phyloP scores from a whole-genome alignment of 2,113 vertebrate genomes.

The Rattus rattus region DNA sequence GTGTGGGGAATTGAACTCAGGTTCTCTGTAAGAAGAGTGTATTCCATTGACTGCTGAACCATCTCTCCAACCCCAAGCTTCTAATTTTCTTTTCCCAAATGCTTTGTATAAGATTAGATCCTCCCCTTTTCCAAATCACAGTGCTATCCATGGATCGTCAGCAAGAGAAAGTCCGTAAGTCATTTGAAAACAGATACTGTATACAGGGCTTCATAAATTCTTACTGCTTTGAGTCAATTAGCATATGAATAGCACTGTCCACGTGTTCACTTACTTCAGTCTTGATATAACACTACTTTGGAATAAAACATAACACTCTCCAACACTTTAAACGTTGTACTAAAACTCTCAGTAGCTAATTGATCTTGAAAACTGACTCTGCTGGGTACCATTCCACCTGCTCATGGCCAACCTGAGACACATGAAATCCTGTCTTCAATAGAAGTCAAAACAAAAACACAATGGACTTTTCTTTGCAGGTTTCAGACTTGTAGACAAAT shows the following conservation, averaged over 20 bases:
- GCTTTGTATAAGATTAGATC: neutral
- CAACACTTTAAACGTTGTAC: neutral
- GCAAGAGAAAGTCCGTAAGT: neutral
- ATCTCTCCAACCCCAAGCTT: neutral
- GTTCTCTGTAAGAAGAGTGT: neutral
- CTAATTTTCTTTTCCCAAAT: neutral
- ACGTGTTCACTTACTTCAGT: neutral
- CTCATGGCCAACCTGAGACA: neutral
- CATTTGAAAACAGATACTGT: neutral
- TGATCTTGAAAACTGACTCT: slow-evolving; percentile 13
- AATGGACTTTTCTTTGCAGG: neutral
- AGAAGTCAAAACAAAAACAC: neutral
- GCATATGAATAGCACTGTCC: neutral
- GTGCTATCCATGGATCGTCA: neutral
- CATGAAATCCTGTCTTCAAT: neutral
- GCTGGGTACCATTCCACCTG: neutral
- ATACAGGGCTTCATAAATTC: neutral
- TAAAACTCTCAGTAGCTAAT: neutral
- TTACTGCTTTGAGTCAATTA: neutral
- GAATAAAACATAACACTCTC: neutral
- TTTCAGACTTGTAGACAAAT: neutral
- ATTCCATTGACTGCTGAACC: neutral
- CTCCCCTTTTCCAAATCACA: neutral
- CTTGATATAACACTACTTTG: neutral
- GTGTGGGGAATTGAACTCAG: neutral